Base-by-base conservation (phyloP, 2,113 vertebrate genomes). In the Rhinichthys klamathensis region DNA sequence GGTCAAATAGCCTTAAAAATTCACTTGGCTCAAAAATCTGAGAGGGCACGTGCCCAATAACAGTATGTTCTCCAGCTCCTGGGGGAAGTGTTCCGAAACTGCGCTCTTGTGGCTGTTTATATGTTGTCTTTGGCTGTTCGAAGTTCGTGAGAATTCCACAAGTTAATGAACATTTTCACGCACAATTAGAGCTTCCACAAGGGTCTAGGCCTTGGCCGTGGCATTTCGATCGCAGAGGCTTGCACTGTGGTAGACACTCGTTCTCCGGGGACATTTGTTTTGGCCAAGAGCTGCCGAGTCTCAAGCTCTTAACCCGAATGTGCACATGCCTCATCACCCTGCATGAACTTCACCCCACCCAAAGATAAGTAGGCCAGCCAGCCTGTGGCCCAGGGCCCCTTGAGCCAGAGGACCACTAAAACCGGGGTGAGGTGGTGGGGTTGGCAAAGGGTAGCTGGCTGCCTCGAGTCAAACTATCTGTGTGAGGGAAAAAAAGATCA, bases 161-260 rank as follows among this genome's bases (percentile, higher is more conserved):
- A 85, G 86, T 88, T 92, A 91, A 91, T 92, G 84, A 94, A 91
- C 87, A 89, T 90, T 92, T 93, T 92, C 91, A 91, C 30, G 89
- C 90, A 84, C 91, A 89, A 91, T 93, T 93, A 92, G 56, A 86
- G 76, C 83, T 84, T 90, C 72, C 87, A 83, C 72, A 41, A 61
- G 83, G 80, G 84, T 84, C 58, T 51, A 73, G 89, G 80, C 84
- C 56, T 85, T 56, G 80, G 86, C 90, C 65, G 41, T 74, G 54
- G 56, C 70, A 38, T 65, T 83, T 58, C 70, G 79, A 84, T 90
- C 78, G 44, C 49, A 51, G 10, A 18, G 61, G 51, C 72, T 72
- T 82, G 77, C 73, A 30, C 56, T 81, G 67, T 23, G 69, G 79
- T 56, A 44, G 87, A 72, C n/a, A 16, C 60, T 27, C 27, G 8